Percentiles rank a stretch among this genome's conserved stretches.
These are phyloP conservation scores for Schlechtendalia chinensis DNA, from an alignment of 1,140 invertebrate species.

Conservation along the genomic window DNA sequence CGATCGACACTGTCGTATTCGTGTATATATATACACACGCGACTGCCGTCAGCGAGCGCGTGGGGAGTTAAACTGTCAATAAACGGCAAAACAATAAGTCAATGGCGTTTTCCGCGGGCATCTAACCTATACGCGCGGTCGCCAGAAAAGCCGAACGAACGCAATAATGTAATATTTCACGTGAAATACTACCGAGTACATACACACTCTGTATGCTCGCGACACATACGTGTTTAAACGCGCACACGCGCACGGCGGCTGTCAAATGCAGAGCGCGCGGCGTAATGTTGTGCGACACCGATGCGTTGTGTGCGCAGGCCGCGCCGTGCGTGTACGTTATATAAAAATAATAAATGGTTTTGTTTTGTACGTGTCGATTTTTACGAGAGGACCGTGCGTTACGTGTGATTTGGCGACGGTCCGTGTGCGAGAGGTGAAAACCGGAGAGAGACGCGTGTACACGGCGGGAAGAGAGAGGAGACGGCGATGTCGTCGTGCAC, in stretches of 20 bases:
- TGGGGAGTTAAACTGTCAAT: slow-evolving; percentile 27
- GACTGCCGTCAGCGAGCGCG: neutral
- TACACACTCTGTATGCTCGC: slow-evolving; percentile 20
- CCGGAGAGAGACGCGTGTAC: neutral
- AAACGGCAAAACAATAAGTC: neutral
- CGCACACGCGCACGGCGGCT: neutral
- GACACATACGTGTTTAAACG: slow-evolving; percentile 5
- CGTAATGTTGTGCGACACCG: neutral
- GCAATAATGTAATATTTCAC: slow-evolving; percentile 43
- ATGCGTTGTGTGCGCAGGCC: neutral
- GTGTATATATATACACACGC: neutral
- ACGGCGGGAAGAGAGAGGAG: neutral
- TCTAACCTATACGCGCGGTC: neutral
- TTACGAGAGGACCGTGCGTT: neutral
- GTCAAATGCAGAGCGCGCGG: slow-evolving; percentile 23
- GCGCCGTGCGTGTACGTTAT: slow-evolving; percentile 25
- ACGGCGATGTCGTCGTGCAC: neutral
- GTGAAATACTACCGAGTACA: slow-evolving; percentile 28
- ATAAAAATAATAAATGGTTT: slow-evolving; percentile 50
- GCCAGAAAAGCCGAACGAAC: neutral
- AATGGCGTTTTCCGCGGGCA: neutral
- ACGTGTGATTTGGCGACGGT: neutral
- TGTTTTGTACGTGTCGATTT: slow-evolving; percentile 47
- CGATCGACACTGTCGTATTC: neutral
- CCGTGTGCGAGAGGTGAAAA: slow-evolving; percentile 10